Conservation (phyloP, 2,113 vertebrate species). For the Naja naja region DNA sequence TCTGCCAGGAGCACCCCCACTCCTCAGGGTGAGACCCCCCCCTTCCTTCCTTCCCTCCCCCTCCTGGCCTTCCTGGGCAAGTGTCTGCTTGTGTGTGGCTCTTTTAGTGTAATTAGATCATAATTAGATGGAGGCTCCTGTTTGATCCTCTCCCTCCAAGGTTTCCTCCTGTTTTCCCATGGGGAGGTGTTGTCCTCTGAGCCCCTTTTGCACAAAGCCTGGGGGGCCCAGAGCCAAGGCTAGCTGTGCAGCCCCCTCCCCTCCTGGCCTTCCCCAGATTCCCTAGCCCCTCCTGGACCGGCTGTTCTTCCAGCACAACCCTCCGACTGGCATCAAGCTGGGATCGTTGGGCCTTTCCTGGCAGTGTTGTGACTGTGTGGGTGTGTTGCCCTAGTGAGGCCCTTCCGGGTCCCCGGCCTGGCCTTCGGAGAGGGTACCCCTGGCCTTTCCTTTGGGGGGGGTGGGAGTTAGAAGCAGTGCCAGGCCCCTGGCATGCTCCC, state of each 20-base stretch:
- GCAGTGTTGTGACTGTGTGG: neutral
- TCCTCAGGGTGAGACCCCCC: neutral
- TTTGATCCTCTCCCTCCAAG: too few species aligned
- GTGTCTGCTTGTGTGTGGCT: too few species aligned
- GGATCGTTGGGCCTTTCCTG: neutral
- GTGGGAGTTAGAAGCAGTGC: neutral
- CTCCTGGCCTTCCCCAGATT: too few species aligned
- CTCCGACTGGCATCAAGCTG: neutral
- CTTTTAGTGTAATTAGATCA: neutral
- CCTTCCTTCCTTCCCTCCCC: neutral
- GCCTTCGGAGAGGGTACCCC: neutral
- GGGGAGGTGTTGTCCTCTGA: neutral
- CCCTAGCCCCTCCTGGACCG: too few species aligned
- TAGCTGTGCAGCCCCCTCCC: too few species aligned
- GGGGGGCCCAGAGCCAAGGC: too few species aligned
- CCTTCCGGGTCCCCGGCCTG: neutral
- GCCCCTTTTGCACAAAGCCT: neutral
- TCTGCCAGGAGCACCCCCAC: neutral
- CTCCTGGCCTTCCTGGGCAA: neutral
- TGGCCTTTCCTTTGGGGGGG: too few species aligned
- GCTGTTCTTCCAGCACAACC: too few species aligned
- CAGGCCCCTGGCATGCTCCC: neutral
- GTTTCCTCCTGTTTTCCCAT: neutral
- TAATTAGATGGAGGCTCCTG: too few species aligned
- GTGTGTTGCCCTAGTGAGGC: neutral